These are phyloP conservation scores for Seison nebaliae DNA, from an alignment of 1,140 invertebrate genomes.

Conservation along the genomic window DNA sequence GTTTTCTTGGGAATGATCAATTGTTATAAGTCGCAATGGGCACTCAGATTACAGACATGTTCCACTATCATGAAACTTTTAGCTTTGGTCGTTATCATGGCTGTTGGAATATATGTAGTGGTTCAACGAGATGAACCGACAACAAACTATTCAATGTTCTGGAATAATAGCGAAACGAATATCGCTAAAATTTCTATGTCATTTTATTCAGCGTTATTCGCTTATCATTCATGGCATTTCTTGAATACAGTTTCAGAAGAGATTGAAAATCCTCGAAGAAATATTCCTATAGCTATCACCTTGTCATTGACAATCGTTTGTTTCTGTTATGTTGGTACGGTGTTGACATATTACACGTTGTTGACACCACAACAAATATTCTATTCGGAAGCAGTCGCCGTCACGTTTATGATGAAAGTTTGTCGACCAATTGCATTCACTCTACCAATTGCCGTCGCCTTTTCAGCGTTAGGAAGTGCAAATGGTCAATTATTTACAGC, in stretches of 20 bases:
- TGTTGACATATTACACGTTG: slow-evolving; percentile 31
- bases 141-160: background rate
- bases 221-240: slow-evolving; percentile 42
- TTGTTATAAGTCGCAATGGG: too few species aligned
- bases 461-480: slow-evolving; percentile 89
- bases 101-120: slow-evolving; percentile 1
- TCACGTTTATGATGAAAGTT: too few species aligned
- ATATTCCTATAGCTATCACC: slow-evolving; percentile 31
- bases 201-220: slow-evolving; percentile 25
- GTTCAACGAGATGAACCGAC: background rate
- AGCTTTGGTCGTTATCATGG: slow-evolving; percentile 8
- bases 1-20: too few species aligned
- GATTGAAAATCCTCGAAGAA: slow-evolving; percentile 63
- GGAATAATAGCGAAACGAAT: background rate
- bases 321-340: slow-evolving; percentile 29
- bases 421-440: too few species aligned
- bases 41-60: slow-evolving; percentile 7
- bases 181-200: slow-evolving; percentile 13
- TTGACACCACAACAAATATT: slow-evolving; percentile 29
- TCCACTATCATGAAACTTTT: slow-evolving; percentile 10
- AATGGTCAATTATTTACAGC: slow-evolving; percentile 91
- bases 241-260: slow-evolving; percentile 93
- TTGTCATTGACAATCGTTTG: slow-evolving; percentile 30
- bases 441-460: too few species aligned
- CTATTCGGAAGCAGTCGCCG: slow-evolving; percentile 30